Evolutionary conservation across 2,113 vertebrate species (phyloP), one percentile per base, ranked within the genome.

Genomic region (Phocoena phocoena): DNA sequence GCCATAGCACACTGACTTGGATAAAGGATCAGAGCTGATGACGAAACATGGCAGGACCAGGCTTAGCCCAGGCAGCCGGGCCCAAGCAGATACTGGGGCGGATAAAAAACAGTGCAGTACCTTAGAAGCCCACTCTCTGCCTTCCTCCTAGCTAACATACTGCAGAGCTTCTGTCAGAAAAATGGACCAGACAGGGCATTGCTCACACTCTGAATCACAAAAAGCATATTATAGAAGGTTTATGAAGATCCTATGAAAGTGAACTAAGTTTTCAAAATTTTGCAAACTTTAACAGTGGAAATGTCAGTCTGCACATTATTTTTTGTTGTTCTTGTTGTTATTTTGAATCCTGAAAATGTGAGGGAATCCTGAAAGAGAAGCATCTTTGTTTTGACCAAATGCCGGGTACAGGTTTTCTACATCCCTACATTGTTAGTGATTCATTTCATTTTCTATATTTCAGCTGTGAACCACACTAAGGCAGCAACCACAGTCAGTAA

Each of bases 1-100:
- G 97, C 95, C 98, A 98, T 97, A 98, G 98, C 97, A 98, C 98
- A 97, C 97, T 98, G 98, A 98, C 97, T 93, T 95, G 98, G 97
- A 98, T 98, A 98, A 98, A 98, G 97, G 98, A 97, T 98, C 97
- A 97, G 98, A 98, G 97, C 97, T 97, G 97, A 98, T 98, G 98
- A 98, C 98, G 98, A 98, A 98, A 97, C 96, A 98, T 95, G 97
- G 98, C 97, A 97, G 98, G 98, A 79, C 60, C 14, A 63, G 77
- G 11, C 79, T 79, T 98, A 97, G 97, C 97, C 96, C 95, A 93
- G 95, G 96, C 97, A 98, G 96, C 95, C 95, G 41, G 26, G 67
- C 82, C 36, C 58, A 53, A 41, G 60, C 63, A 84, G 95, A 95
- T 90, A 63, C 93, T 96, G 84, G 95, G 58, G 55, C 31, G 97